Base-by-base conservation (phyloP, 1,140 invertebrate genomes). In the Ooceraea biroi region DNA sequence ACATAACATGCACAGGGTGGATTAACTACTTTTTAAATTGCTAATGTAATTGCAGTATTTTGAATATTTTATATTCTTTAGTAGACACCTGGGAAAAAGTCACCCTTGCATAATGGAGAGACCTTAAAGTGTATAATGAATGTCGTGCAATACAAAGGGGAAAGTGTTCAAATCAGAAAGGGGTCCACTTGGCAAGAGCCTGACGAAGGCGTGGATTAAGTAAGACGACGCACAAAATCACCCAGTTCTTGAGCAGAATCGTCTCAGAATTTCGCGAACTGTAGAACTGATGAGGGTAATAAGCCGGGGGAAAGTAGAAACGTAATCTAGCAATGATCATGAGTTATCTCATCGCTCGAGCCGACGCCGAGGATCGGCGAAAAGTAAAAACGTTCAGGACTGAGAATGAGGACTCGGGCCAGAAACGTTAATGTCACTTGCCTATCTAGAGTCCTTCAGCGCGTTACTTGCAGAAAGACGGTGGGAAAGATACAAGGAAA, bases 21-120 rank as follows among this genome's bases (percentile, higher is more conserved):
- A 41, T 66, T 77, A 65, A 77, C 60, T 52, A 52, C 14, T 77
- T 41, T 77, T 77, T 77, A 77, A 77, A 66, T 66, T 77, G 74
- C 46, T 66, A 77, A 77, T 77, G 48, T 66, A 66, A 77, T 77
- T 41, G 12, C 30, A 50, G 12, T 77, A 41, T 52, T 44, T 77
- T 55, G 46, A 66, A 66, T 77, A 77, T 66, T 77, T 77, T 66
- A 57, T 50, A 55, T 55, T 52, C 44, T n/a, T 77, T 41, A 52
- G 36, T 22, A 19, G 7, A 7, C 7, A 36, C 44, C 36, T 14
- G 30, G 46, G 17, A 36, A 52, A 8, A 1, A 17, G 36, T 55
- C 46, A 12, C 46, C 36, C 8, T 22, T 77, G 25, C 12, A 74
- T 63, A 52, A 77, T 50, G 60, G 14, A 41, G 58, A 61, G 4